Conservation (phyloP, 2,797 vertebrate species). For the Alosa sapidissima region DNA sequence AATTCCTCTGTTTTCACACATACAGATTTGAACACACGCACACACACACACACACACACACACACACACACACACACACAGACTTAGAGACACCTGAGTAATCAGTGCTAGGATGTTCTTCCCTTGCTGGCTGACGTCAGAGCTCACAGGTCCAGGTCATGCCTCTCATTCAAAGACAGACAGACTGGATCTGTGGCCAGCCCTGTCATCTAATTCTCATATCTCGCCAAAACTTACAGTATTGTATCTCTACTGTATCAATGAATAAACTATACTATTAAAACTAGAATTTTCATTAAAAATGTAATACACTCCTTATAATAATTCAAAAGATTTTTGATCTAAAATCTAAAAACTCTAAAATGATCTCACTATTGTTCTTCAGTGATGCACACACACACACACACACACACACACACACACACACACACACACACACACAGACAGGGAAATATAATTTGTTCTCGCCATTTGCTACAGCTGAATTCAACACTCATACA, state of each 20-base stretch:
- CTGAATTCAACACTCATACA: neutral
- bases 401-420: no score
- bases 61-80: no score
- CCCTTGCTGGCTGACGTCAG: slow-evolving; percentile 55
- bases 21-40: no score
- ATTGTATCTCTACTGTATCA: neutral
- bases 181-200: neutral
- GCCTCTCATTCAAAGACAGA: slow-evolving; percentile 28
- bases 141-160: neutral
- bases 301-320: no score
- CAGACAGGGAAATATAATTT: neutral
- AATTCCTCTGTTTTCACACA: no score
- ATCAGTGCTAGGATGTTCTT: slow-evolving; percentile 71
- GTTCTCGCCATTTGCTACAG: neutral
- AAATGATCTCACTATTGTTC: neutral
- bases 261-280: neutral
- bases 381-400: neutral
- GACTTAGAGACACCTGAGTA: slow-evolving; percentile 39
- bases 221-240: neutral
- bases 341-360: neutral
- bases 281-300: neutral
- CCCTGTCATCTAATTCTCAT: neutral
- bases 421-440: neutral
- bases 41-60: no score
- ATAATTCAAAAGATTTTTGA: no score